Evolutionary conservation across 2,888 invertebrate genomes (phyloP).

Genomic region (Scaptodrosophila latifasciaeformis): DNA sequence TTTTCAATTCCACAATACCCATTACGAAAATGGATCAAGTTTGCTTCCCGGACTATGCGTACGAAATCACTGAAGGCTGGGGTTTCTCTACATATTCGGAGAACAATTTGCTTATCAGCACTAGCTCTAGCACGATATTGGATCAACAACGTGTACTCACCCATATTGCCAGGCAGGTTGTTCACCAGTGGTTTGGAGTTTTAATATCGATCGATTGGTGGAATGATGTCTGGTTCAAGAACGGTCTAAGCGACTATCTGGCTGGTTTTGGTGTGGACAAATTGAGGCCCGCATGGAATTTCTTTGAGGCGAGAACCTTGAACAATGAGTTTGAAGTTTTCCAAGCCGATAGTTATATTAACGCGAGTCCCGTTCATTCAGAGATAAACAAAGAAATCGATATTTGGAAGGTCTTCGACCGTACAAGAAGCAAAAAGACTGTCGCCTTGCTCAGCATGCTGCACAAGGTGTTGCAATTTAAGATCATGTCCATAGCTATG

Average conservation of each 20-base stretch:
- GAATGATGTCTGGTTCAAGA: slow-evolving; percentile 85
- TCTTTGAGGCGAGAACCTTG: slow-evolving; percentile 75
- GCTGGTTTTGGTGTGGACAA: slow-evolving; percentile 77
- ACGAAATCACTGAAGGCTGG: not conserved
- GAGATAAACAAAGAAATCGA: slow-evolving; percentile 82
- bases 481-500: slow-evolving; percentile 80
- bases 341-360: slow-evolving; percentile 80
- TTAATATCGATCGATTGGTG: slow-evolving; percentile 86
- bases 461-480: slow-evolving; percentile 86
- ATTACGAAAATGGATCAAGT: slow-evolving; percentile 12
- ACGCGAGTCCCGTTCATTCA: slow-evolving; percentile 85
- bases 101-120: slow-evolving; percentile 1
- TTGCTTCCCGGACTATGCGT: slow-evolving; percentile 1
- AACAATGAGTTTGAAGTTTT: slow-evolving; percentile 78
- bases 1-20: not conserved
- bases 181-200: slow-evolving; percentile 86
- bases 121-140: slow-evolving; percentile 58
- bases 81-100: slow-evolving; percentile 11
- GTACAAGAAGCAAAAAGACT: slow-evolving; percentile 87
- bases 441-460: slow-evolving; percentile 92
- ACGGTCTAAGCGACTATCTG: slow-evolving; percentile 82
- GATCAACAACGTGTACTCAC: slow-evolving; percentile 3
- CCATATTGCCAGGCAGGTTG: slow-evolving; percentile 80
- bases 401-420: slow-evolving; percentile 87
- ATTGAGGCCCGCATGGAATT: slow-evolving; percentile 80